Evolutionary conservation across 2,113 vertebrate genomes (phyloP).

Genomic region (Pseudorectes ferrugineus): DNA sequence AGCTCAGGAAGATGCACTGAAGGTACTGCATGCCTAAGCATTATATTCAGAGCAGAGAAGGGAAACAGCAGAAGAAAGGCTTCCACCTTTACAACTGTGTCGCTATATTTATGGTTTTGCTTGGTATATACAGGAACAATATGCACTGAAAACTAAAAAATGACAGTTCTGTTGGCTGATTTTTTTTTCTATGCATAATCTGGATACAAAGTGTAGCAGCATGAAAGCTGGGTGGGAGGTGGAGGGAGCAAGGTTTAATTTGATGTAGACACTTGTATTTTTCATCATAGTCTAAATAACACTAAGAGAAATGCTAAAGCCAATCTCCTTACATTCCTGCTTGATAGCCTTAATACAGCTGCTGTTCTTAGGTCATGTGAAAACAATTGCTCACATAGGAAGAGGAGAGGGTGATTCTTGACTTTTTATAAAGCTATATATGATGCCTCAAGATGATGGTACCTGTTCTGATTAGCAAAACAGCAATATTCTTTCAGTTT

Average conservation of each 20-base stretch:
- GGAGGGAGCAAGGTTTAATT: not conserved
- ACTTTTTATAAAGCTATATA: not conserved
- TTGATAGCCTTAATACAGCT: not conserved
- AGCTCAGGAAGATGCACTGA: constrained; percentile 87
- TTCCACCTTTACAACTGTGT: not conserved
- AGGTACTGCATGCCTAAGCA: constrained; percentile 67
- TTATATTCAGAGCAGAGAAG: not conserved
- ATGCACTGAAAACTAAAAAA: not conserved
- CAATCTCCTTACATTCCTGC: not conserved
- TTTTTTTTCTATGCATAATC: not conserved
- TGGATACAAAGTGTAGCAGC: not conserved
- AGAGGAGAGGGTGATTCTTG: not conserved
- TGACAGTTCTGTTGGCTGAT: not conserved
- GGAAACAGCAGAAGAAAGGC: not conserved
- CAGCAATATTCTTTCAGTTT: not conserved
- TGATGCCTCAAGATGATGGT: not conserved
- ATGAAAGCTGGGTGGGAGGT: not conserved
- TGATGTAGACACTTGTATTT: not conserved
- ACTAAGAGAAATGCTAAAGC: not conserved
- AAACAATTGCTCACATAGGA: not conserved
- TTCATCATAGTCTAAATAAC: not conserved
- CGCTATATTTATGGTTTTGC: not conserved
- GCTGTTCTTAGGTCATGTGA: not conserved
- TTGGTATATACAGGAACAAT: not conserved
- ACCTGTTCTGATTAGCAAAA: not conserved